Conservation (phyloP, 2,888 invertebrate species). For the Tetragonula carbonaria region DNA sequence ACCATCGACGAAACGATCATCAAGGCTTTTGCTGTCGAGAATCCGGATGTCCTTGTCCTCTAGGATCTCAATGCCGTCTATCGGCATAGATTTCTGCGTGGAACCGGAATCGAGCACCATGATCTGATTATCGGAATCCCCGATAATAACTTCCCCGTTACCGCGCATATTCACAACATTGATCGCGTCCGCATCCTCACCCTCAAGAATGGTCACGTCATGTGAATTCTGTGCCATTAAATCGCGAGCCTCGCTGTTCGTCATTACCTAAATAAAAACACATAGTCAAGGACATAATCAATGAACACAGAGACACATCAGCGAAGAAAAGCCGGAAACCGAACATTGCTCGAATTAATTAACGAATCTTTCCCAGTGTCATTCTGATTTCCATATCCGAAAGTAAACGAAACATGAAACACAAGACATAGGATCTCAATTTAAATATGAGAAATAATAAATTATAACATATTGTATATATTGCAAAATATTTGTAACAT, state of each 20-base stretch:
- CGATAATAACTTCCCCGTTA: constrained; percentile 66
- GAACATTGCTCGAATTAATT: neutral
- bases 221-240: constrained; percentile 83
- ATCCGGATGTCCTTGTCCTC: constrained; percentile 80
- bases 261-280: constrained; percentile 77
- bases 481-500: too few relatives aligned
- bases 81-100: constrained; percentile 67
- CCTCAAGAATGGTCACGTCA: constrained; percentile 80
- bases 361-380: neutral
- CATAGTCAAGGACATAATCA: too few relatives aligned
- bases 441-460: too few relatives aligned
- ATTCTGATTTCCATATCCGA: neutral
- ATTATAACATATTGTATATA: too few relatives aligned
- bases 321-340: neutral
- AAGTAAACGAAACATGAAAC: too few relatives aligned
- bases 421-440: too few relatives aligned
- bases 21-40: constrained; percentile 76
- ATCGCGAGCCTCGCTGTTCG: constrained; percentile 82
- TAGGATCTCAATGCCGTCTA: constrained; percentile 77
- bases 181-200: constrained; percentile 79
- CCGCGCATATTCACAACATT: constrained; percentile 74
- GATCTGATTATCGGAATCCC: constrained; percentile 75
- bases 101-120: constrained; percentile 77
- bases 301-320: neutral
- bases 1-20: constrained; percentile 77